These are phyloP conservation scores for Hydrotaea diabolus DNA, from an alignment of 2,888 invertebrate species.

Conservation along the genomic window DNA sequence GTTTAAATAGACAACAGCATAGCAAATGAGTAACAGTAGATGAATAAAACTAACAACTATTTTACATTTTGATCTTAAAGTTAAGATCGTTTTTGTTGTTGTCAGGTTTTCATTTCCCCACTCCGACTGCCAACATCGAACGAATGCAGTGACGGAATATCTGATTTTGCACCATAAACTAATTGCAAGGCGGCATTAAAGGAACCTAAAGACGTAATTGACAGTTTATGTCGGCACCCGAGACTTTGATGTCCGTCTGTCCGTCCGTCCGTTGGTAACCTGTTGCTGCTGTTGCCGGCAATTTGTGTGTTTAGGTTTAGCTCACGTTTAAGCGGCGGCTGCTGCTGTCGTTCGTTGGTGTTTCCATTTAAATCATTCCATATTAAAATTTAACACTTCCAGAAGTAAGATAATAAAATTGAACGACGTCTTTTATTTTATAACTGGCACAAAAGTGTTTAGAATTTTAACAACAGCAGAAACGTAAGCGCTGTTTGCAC, in stretches of 20 bases:
- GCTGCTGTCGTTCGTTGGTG: background rate
- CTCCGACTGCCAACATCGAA: background rate
- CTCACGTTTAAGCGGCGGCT: background rate
- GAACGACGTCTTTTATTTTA: background rate
- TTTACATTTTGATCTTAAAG: conserved; percentile 62
- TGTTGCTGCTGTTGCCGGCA: background rate
- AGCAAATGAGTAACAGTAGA: background rate
- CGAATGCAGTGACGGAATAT: background rate
- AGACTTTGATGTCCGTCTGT: conserved; percentile 56
- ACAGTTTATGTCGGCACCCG: conserved; percentile 61
- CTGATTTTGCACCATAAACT: conserved; percentile 26
- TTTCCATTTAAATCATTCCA: conserved; percentile 18
- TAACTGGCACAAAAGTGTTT: conserved; percentile 46
- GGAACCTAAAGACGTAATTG: conserved; percentile 59
- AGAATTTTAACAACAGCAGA: conserved; percentile 43
- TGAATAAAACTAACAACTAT: background rate
- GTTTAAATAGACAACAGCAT: background rate
- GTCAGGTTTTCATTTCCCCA: conserved; percentile 1
- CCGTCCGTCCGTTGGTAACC: background rate
- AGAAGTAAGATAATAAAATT: background rate
- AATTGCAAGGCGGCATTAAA: conserved; percentile 39
- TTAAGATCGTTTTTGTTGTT: conserved; percentile 54
- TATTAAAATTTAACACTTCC: conserved; percentile 18
- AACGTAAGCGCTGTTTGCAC: background rate
- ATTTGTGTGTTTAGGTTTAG: conserved; percentile 1